Base-by-base conservation (phyloP, 2,113 vertebrate species). In the Oryzias curvinotus region DNA sequence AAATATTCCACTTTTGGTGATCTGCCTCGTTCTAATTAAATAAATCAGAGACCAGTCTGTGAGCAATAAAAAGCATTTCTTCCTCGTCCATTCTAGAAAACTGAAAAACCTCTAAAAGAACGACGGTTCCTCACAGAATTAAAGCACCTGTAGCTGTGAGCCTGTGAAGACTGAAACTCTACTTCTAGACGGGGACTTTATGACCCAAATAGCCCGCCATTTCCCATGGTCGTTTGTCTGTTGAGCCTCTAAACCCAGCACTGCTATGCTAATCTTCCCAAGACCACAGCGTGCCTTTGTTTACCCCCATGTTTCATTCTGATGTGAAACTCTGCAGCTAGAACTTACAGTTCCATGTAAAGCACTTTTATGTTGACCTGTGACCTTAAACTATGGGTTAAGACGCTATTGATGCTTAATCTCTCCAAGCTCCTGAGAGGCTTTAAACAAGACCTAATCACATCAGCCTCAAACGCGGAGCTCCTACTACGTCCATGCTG, bases 401-500 rank as follows among this genome's bases (percentile, higher is more conserved):
- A 78, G 74, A 57, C 28, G 15, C 55, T 65, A 69, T 51, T 78
- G 75, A 73, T 41, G 53, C 78, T 59, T 61, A 36, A 78, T 75
- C 78, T 78, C 44, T 1, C 56, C 80, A 61, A 80, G 65, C 43
- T 62, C 81, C 68, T 68, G 17, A 48, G 49, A 66, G 67, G 41
- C 53, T 77, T 73, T 56, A 68, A 71, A 68, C 21, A 19, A 71
- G 65, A 56, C 63, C 50, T 82, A 82, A 86, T 82, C 77, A 73
- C 71, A 80, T 45, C 60, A 68, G 75, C 77, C 77, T 74, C 65
- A 80, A 85, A 78, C 71, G 71, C 70, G 67, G 64, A 75, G 61
- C 52, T 54, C 63, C 56, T 18, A 69, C 65, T 71, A 71, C 74
- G 72, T 75, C 78, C 71, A 77, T 55, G 73, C 75, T 79, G 68